Conservation (phyloP, 2,888 invertebrate genomes). For the Orchesellides sinensis region DNA sequence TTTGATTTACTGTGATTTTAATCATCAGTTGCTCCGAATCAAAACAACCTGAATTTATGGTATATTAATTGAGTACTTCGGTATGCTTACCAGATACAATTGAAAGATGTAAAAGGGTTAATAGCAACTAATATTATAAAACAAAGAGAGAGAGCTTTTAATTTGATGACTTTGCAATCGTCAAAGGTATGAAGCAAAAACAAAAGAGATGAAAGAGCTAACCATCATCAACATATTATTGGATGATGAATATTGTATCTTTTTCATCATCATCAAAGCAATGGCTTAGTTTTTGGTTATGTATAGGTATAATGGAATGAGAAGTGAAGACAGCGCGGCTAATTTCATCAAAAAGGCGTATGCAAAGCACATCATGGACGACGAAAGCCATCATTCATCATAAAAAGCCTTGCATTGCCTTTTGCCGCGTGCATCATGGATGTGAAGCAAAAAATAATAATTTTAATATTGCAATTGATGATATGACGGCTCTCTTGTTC, state of each 20-base stretch:
- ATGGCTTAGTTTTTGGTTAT: background rate
- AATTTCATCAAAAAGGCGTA: constrained; percentile 41
- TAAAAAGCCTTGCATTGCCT: background rate
- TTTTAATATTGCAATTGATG: constrained; percentile 31
- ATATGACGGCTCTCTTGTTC: background rate
- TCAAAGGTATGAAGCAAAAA: background rate
- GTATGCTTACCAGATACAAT: too few relatives aligned
- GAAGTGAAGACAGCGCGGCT: constrained; percentile 19
- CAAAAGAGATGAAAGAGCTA: too few relatives aligned
- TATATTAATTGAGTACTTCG: too few relatives aligned
- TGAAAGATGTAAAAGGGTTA: too few relatives aligned
- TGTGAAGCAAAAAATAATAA: constrained; percentile 9
- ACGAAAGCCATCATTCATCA: constrained; percentile 15
- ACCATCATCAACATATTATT: background rate
- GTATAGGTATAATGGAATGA: background rate
- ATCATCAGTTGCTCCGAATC: too few relatives aligned
- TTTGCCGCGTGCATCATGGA: background rate
- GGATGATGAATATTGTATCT: background rate
- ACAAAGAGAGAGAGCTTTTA: background rate
- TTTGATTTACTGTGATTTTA: too few relatives aligned
- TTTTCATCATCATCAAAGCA: background rate
- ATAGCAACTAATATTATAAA: too few relatives aligned
- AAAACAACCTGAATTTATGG: too few relatives aligned
- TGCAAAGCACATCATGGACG: constrained; percentile 30
- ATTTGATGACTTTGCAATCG: constrained; percentile 1